Conservation (phyloP, 2,797 vertebrate genomes). For the Megalops cyprinoides region DNA sequence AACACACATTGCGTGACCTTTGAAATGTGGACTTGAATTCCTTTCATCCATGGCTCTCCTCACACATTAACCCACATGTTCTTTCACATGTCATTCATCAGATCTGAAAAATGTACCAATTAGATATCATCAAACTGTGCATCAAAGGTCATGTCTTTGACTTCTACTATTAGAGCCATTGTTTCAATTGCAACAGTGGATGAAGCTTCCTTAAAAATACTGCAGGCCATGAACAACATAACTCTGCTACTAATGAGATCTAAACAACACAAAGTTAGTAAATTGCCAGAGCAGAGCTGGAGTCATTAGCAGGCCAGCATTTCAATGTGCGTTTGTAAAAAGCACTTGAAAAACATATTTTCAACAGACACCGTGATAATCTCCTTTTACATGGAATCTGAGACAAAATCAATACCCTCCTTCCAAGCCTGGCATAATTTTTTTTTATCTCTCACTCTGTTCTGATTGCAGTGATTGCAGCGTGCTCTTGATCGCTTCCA, state of each 20-base stretch:
- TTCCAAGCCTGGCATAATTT: constrained; percentile 3
- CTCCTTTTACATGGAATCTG: constrained; percentile 28
- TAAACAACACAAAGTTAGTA: constrained; percentile 6
- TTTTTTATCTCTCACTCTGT: not conserved
- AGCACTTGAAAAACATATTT: constrained; percentile 36
- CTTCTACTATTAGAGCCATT: not conserved
- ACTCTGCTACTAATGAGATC: not conserved
- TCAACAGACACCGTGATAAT: constrained; percentile 26
- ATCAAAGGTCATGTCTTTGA: not conserved
- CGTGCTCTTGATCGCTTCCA: constrained; percentile 2
- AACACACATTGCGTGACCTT: not conserved
- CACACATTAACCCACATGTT: not conserved
- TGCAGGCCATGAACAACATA: not conserved
- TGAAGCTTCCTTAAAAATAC: not conserved
- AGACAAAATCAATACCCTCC: constrained; percentile 31
- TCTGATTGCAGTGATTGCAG: constrained; percentile 14
- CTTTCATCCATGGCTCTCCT: not conserved
- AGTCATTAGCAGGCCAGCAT: not conserved
- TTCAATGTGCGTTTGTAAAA: constrained; percentile 14
- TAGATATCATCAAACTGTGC: not conserved
- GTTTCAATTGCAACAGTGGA: not conserved
- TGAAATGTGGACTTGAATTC: constrained; percentile 1
- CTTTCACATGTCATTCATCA: not conserved
- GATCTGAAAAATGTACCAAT: not conserved
- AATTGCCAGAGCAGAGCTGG: not conserved